These are phyloP conservation scores for Melipona beecheii DNA, from an alignment of 2,888 invertebrate genomes.

Conservation along the genomic window DNA sequence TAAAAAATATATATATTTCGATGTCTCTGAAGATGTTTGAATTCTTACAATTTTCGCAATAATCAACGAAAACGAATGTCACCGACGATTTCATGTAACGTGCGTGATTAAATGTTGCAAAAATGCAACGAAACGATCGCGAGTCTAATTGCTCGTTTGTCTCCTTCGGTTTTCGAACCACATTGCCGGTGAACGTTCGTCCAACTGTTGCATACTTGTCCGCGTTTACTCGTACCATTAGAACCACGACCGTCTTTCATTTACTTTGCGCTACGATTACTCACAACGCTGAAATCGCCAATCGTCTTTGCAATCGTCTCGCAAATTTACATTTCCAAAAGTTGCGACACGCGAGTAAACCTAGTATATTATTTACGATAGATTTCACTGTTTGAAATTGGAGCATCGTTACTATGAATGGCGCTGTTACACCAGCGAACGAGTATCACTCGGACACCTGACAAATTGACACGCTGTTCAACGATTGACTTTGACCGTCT, in stretches of 20 bases:
- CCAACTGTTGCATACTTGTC: neutral
- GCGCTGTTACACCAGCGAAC: neutral
- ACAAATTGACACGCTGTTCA: neutral
- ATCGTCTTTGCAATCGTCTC: no score
- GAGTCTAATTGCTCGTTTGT: neutral
- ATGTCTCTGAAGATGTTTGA: no score
- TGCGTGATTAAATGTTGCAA: neutral
- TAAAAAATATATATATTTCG: no score
- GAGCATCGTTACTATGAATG: neutral
- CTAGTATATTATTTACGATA: neutral
- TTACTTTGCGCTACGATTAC: neutral
- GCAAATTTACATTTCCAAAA: neutral
- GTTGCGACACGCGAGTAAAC: no score
- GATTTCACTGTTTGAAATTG: neutral
- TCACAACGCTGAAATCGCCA: neutral
- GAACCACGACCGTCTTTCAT: neutral
- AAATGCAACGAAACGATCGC: neutral
- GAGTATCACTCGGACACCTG: neutral
- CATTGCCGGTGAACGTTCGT: neutral
- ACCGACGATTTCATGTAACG: slow-evolving; percentile 13
- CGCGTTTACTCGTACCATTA: neutral
- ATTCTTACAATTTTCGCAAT: no score
- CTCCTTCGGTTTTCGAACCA: neutral
- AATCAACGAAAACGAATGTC: slow-evolving; percentile 8
- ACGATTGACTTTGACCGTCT: no score